A percentile compares a stretch with the other conserved stretches of the same genome.
Evolutionary conservation across 2,113 vertebrate species (phyloP).

Genomic region (Machaerirhynchus nigripectus): DNA sequence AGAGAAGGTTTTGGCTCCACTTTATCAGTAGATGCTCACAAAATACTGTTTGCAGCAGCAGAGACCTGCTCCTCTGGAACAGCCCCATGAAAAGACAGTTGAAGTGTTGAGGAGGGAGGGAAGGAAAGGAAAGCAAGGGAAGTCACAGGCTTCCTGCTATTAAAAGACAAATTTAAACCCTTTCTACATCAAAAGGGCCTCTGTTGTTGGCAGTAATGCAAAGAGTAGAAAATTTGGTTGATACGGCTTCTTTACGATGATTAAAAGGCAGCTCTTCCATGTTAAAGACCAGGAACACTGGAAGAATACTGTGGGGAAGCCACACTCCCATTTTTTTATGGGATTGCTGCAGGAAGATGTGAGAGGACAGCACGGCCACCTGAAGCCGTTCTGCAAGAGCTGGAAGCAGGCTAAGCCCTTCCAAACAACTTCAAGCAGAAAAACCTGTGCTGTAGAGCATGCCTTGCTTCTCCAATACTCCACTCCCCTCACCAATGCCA

Average conservation of each 20-base stretch:
- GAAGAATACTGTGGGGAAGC: not conserved
- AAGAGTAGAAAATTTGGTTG: not conserved
- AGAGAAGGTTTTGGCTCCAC: not conserved
- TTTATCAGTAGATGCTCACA: not conserved
- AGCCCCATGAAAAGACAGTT: not conserved
- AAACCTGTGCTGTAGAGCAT: not conserved
- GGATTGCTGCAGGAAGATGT: not conserved
- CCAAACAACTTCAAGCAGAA: not conserved
- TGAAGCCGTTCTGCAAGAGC: not conserved
- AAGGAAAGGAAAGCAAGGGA: constrained; percentile 49
- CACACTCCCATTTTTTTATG: not conserved
- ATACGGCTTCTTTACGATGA: not conserved
- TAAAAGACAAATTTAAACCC: constrained; percentile 34
- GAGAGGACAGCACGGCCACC: fast-evolving
- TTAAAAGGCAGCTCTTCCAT: not conserved
- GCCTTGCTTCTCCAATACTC: not conserved
- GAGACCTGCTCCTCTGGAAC: not conserved
- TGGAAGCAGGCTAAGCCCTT: not conserved
- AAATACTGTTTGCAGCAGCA: not conserved
- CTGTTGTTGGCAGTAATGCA: not conserved
- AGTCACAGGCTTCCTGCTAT: constrained; percentile 50
- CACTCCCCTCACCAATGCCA: not conserved
- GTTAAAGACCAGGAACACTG: not conserved
- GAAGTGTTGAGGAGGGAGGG: not conserved
- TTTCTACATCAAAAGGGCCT: constrained; percentile 37